Base-by-base conservation (phyloP, 53 echinoderm and acorn worm species). In the Paracentrotus lividus region DNA sequence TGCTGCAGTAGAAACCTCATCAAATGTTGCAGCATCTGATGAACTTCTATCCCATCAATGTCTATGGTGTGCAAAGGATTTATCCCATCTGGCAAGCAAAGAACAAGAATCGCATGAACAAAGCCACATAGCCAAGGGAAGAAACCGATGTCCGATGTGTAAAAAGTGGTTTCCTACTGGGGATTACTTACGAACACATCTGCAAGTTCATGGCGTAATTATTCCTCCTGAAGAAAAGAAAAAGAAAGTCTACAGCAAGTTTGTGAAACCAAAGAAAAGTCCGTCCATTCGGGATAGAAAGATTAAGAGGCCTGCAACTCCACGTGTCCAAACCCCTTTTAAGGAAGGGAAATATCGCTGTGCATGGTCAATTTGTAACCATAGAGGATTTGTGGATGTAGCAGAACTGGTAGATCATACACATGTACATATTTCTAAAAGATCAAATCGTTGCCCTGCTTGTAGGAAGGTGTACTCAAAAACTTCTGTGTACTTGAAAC, bases 121-220 rank as follows among this genome's bases (percentile, higher is more conserved):
- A 26, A 81, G n/a, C 49, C 81, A 81, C 33, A 33, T 81, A n/a
- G 81, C 24, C 31, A 10, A 38, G n/a, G 81, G 81, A 0, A 81
- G n/a, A 44, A 81, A 81, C 81, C 18, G 24, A 10, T 81, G 81
- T 47, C 81, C 81, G 26, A 21, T 81, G 45, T 81, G 81, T 47
- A 81, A 81, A 10, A 81, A 26, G 16, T 81, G 81, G 81, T 81
- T 26, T 2, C 3, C 24, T n/a, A 44, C 8, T 45, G 13, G 15
- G 18, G 8, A 26, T 27, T 45, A 26, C 47, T 45, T 81, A 1
- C 44, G 27, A n/a, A 44, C 1, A 44, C 81, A 81, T 26, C 81
- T 76, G 44, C 44, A 5, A 45, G 24, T 47, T n/a, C 81, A 81
- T 81, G 47, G 47, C 12, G 9, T 49, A n/a, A 26, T n/a, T 1